phyloP scores from a whole-genome alignment of 1,140 invertebrate species.

The Sitophilus oryzae region DNA sequence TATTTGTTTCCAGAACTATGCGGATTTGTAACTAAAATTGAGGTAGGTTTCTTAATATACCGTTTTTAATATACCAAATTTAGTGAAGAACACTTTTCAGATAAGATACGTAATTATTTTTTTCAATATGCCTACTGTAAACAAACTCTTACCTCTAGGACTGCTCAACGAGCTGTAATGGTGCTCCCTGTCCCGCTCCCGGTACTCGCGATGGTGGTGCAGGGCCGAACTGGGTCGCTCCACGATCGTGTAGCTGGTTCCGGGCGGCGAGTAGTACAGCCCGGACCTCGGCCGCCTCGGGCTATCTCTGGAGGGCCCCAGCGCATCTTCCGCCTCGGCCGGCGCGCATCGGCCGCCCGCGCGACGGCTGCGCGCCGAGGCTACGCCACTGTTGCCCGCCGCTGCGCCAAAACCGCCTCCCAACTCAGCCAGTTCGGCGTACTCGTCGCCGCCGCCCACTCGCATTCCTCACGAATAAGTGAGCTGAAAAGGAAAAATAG shows the following conservation, averaged over 20 bases:
- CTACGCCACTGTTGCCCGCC: no score
- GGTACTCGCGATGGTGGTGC: constrained; percentile 52
- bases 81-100: constrained; percentile 14
- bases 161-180: constrained; percentile 46
- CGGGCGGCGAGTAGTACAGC: constrained; percentile 61
- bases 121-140: no score
- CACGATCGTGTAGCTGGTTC: constrained; percentile 79
- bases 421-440: constrained; percentile 50
- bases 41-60: neutral
- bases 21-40: neutral
- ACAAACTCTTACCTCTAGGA: constrained; percentile 42
- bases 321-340: constrained; percentile 45
- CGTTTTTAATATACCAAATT: constrained; percentile 7
- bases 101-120: no score
- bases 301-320: constrained; percentile 40
- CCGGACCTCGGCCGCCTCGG: constrained; percentile 50
- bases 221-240: constrained; percentile 71
- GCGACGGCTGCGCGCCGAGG: constrained; percentile 14
- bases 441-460: constrained; percentile 49
- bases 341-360: constrained; percentile 41
- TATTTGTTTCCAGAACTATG: no score
- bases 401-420: constrained; percentile 45
- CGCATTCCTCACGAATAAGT: constrained; percentile 46
- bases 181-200: constrained; percentile 35
- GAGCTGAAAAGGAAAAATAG: no score